Conservation (phyloP, 64 coral and sea anemone genomes). For the Platygyra sinensis region DNA sequence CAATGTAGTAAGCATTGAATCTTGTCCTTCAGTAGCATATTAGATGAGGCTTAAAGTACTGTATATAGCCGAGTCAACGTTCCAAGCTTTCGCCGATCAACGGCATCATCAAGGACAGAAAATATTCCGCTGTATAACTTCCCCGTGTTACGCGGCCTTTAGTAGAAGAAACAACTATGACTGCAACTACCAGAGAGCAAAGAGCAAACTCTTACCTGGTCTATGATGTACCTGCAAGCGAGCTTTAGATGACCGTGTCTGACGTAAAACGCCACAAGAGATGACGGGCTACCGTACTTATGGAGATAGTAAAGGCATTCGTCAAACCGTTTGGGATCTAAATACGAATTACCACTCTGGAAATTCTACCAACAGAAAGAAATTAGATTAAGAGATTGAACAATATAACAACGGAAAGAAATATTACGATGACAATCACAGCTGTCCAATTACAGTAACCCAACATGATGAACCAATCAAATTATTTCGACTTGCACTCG, state of each 20-base stretch:
- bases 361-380: conserved; percentile 1
- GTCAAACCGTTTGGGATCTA: conserved; percentile 82
- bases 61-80: too few relatives aligned
- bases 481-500: too few relatives aligned
- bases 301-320: conserved; percentile 91
- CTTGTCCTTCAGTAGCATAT: too few relatives aligned
- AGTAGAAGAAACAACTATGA: background rate
- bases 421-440: background rate
- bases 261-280: too few relatives aligned
- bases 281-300: conserved; percentile 72
- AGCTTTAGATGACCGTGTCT: too few relatives aligned
- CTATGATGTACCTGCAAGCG: conserved; percentile 92
- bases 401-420: background rate
- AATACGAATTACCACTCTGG: conserved; percentile 18
- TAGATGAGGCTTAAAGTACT: too few relatives aligned
- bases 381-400: background rate
- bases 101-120: conserved; percentile 27
- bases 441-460: background rate
- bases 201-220: conserved; percentile 67
- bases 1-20: too few relatives aligned
- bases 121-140: too few relatives aligned
- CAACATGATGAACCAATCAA: too few relatives aligned
- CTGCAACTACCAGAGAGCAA: conserved; percentile 13
- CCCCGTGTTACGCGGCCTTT: too few relatives aligned
- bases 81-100: too few relatives aligned